Percentiles rank a stretch among this genome's conserved stretches.
Conservation (phyloP, 2,113 vertebrate species). For the Boleophthalmus pectinirostris region DNA sequence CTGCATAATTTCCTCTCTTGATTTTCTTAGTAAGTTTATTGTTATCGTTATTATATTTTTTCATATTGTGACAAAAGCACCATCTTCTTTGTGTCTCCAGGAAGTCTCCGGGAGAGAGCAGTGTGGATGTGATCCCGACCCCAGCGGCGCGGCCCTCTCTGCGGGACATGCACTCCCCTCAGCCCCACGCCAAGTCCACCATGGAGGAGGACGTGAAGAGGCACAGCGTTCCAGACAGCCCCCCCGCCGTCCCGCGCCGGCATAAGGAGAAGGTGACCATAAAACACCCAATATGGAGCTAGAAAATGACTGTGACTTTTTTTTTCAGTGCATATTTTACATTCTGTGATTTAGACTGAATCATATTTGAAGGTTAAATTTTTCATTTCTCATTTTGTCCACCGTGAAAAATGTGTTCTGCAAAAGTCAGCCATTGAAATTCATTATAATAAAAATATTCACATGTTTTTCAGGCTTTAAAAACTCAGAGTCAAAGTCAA, state of each 20-base stretch:
- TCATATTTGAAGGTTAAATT: no score
- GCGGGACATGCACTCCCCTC: constrained; percentile 90
- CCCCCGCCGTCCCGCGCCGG: constrained; percentile 73
- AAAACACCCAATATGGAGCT: no score
- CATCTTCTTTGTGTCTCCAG: constrained; percentile 58
- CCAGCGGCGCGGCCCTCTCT: constrained; percentile 86
- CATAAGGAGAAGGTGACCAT: constrained; percentile 90
- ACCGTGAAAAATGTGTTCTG: no score
- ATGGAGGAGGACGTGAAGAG: constrained; percentile 95
- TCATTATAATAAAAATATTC: no score
- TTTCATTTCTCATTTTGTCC: no score
- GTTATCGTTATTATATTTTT: not conserved
- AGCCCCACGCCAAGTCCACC: constrained; percentile 86
- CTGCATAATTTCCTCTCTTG: not conserved
- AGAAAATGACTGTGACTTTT: no score
- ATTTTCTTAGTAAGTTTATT: not conserved
- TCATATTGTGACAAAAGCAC: not conserved
- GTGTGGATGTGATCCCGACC: constrained; percentile 78
- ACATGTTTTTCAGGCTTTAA: no score
- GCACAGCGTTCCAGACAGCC: constrained; percentile 85
- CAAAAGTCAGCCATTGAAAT: no score
- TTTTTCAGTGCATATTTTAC: no score
- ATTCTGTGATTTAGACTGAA: no score
- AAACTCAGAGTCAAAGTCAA: no score
- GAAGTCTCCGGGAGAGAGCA: constrained; percentile 90